Evolutionary conservation across 1,140 invertebrate genomes (phyloP), one percentile per base, ranked within the genome.

Genomic region (Cydia strobilella): DNA sequence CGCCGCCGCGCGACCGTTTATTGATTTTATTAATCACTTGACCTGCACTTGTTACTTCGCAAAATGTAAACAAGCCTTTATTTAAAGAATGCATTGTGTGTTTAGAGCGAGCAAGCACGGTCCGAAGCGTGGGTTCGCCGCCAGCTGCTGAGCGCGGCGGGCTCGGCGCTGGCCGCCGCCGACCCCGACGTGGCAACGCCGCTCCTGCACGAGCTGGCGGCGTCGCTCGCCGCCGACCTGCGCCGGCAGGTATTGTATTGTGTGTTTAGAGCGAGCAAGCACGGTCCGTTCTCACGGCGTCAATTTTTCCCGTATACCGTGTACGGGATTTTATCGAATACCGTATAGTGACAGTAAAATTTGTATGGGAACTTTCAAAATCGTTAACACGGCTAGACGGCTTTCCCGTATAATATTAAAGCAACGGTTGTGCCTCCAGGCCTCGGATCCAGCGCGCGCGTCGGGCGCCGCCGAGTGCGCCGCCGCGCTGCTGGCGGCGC

Each of bases 101-200:
- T 9, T 48, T 75, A 89, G 85, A 85, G 77, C 72, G 72, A 66
- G 9, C 74, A 77, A n/a, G 78, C 75, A 3, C 75, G 80, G 1
- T 75, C 77, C 4, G 88, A 91, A 77, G 79, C 82, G 75, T 92
- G 88, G 88, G 86, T 88, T 75, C 85, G 85, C 9, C 84, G 90
- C 0, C 90, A 92, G 78, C 82, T 92, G 73, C 75, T 83, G 62
- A 83, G 82, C 39, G 90, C 90, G 54, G 90, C 90, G 81, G 88
- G 90, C 63, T 84, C 85, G 69, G 86, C 88, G 75, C 82, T 90
- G 74, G 84, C 87, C 62, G 87, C 86, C 6, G 80, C 86, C n/a
- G 80, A 78, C n/a, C 77, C 54, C 23, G 69, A 66, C n/a, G 51
- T 35, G 45, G 83, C 89, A 1, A 79, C 75, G 39, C 84, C 84